Conservation (phyloP, 2,888 invertebrate genomes). For the Mamestra brassicae region DNA sequence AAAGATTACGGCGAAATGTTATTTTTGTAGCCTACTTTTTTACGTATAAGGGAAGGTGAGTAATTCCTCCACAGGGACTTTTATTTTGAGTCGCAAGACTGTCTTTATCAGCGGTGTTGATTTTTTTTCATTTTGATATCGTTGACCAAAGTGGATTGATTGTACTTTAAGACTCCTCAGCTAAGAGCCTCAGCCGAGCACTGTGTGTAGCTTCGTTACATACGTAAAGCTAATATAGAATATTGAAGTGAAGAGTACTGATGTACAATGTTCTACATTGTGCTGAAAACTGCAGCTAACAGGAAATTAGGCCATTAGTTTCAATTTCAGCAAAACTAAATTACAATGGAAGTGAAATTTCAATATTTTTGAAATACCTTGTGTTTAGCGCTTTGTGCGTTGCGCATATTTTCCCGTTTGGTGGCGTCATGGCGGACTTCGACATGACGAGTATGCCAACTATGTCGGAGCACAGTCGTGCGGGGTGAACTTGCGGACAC, state of each 20-base stretch:
- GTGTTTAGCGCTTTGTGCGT: constrained; percentile 8
- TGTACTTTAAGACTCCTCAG: too few relatives aligned
- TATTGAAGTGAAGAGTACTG: neutral
- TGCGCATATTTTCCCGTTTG: neutral
- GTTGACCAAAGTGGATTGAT: too few relatives aligned
- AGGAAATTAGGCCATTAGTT: constrained; percentile 25
- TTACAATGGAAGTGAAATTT: constrained; percentile 1
- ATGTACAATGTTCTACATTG: neutral
- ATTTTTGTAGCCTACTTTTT: too few relatives aligned
- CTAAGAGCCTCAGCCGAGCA: too few relatives aligned
- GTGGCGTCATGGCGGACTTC: neutral
- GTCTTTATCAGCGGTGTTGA: too few relatives aligned
- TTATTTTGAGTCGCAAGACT: too few relatives aligned
- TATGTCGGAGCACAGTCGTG: constrained; percentile 1
- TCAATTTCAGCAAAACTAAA: neutral
- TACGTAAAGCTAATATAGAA: neutral
- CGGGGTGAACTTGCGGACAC: neutral
- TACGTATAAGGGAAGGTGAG: too few relatives aligned
- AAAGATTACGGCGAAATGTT: too few relatives aligned
- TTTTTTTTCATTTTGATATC: too few relatives aligned
- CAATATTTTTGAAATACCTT: constrained; percentile 15
- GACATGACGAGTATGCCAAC: constrained; percentile 10
- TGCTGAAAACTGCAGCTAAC: constrained; percentile 3
- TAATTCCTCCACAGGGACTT: too few relatives aligned
- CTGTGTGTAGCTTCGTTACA: neutral